These are phyloP conservation scores for Oligia latruncula DNA, from an alignment of 2,888 invertebrate genomes.

Conservation along the genomic window DNA sequence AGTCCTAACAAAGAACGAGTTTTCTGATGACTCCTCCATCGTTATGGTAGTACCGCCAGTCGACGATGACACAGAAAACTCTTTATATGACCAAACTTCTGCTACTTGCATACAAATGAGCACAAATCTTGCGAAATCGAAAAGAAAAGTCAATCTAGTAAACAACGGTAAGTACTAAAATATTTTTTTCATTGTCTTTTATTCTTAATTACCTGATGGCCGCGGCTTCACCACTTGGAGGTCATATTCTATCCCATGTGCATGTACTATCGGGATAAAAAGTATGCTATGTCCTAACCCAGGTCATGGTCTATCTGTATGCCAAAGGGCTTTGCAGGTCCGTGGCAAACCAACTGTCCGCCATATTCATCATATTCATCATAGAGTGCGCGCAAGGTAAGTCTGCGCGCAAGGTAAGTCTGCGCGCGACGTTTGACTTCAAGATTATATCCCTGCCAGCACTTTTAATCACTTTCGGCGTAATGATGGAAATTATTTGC, in stretches of 20 bases:
- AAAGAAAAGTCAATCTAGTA: background rate
- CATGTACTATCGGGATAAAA: background rate
- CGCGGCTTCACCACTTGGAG: background rate
- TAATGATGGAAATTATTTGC: no score
- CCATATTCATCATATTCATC: no score
- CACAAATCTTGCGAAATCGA: slow-evolving; percentile 19
- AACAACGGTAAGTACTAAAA: slow-evolving; percentile 13
- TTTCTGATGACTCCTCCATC: slow-evolving; percentile 70
- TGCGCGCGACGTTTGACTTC: no score
- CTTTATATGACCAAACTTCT: slow-evolving; percentile 30
- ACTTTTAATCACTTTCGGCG: no score
- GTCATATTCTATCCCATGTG: background rate
- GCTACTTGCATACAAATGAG: slow-evolving; percentile 39
- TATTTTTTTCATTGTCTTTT: background rate
- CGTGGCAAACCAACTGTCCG: no score
- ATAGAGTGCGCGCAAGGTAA: no score
- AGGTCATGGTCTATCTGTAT: background rate
- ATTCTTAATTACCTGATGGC: background rate
- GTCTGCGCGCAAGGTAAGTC: no score
- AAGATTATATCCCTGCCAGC: no score
- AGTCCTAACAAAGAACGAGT: slow-evolving; percentile 62
- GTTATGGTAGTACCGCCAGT: slow-evolving; percentile 73
- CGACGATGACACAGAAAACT: slow-evolving; percentile 59
- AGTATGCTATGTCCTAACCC: no score
- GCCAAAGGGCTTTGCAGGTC: no score